Evolutionary conservation across 1,140 invertebrate species (phyloP).

Genomic region (Hyles euphorbiae): DNA sequence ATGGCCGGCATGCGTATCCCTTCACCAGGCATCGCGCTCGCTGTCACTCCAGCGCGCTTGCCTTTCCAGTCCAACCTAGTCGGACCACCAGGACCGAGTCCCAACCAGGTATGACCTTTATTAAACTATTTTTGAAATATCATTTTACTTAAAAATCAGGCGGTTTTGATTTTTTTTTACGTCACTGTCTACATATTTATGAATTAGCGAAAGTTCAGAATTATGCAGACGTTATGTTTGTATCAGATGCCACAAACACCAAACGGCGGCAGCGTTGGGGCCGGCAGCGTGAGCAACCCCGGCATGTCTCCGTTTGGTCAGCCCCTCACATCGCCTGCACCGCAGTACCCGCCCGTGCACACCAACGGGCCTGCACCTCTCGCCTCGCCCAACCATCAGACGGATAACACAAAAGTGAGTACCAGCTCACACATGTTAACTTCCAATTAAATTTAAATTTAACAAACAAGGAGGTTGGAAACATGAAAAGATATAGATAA

Average conservation of each 20-base stretch:
- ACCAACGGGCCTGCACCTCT: slow-evolving; percentile 75
- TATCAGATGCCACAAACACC: slow-evolving; percentile 71
- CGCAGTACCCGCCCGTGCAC: slow-evolving; percentile 72
- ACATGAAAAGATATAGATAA: neutral
- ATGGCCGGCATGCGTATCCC: slow-evolving; percentile 66
- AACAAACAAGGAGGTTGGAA: neutral
- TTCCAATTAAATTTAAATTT: neutral
- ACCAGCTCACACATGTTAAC: neutral
- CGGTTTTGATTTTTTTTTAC: neutral
- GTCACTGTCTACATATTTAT: too few species aligned
- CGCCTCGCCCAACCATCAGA: slow-evolving; percentile 73
- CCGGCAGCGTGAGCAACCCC: slow-evolving; percentile 73
- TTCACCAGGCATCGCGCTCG: slow-evolving; percentile 78
- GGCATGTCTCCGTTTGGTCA: slow-evolving; percentile 80
- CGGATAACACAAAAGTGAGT: slow-evolving; percentile 62
- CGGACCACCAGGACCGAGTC: slow-evolving; percentile 81
- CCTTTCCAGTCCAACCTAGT: slow-evolving; percentile 78
- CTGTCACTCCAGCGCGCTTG: slow-evolving; percentile 77
- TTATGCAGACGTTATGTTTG: neutral
- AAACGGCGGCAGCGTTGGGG: slow-evolving; percentile 71
- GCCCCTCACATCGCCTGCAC: slow-evolving; percentile 75
- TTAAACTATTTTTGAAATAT: too few species aligned
- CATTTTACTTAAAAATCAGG: too few species aligned
- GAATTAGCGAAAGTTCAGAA: neutral
- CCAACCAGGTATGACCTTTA: slow-evolving; percentile 66